Percentiles rank a stretch among this genome's conserved stretches.
Conservation (phyloP, 2,888 invertebrate genomes). For the Ormyrus thymus region DNA sequence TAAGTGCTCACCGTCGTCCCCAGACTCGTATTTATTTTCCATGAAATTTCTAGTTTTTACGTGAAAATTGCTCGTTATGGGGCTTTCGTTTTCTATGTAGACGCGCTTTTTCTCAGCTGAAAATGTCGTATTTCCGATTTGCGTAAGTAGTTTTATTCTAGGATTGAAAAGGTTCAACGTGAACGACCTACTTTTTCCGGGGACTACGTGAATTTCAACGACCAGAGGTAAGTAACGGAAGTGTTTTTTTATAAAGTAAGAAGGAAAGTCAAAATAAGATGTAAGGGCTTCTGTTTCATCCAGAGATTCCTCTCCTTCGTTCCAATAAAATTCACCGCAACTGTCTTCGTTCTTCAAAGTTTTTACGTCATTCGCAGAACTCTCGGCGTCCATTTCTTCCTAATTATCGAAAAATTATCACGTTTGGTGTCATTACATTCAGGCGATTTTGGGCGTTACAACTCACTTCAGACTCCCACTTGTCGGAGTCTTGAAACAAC, state of each 20-base stretch:
- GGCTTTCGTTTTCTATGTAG: conserved; percentile 72
- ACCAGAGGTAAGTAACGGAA: conserved; percentile 45
- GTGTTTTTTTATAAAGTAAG: conserved; percentile 26
- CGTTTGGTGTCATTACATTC: too few species aligned
- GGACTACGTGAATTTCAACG: conserved; percentile 44
- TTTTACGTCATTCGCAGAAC: too few species aligned
- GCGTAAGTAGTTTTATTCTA: neutral
- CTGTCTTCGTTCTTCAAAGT: too few species aligned
- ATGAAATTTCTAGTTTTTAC: conserved; percentile 67
- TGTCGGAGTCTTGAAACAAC: neutral
- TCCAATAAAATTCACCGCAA: too few species aligned
- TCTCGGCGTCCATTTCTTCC: too few species aligned
- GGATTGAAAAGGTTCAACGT: neutral
- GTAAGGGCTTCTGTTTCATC: neutral
- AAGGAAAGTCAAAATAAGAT: conserved; percentile 30
- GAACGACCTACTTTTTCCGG: conserved; percentile 33
- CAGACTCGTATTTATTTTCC: conserved; percentile 52
- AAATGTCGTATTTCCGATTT: conserved; percentile 52
- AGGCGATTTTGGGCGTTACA: too few species aligned
- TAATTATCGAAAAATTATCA: too few species aligned
- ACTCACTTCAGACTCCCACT: neutral
- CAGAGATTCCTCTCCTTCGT: neutral
- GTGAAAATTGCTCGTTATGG: conserved; percentile 62
- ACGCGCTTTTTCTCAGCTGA: conserved; percentile 69
- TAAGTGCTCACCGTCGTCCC: conserved; percentile 39